Evolutionary conservation across 2,113 vertebrate species (phyloP).

Genomic region (Macrotus californicus): DNA sequence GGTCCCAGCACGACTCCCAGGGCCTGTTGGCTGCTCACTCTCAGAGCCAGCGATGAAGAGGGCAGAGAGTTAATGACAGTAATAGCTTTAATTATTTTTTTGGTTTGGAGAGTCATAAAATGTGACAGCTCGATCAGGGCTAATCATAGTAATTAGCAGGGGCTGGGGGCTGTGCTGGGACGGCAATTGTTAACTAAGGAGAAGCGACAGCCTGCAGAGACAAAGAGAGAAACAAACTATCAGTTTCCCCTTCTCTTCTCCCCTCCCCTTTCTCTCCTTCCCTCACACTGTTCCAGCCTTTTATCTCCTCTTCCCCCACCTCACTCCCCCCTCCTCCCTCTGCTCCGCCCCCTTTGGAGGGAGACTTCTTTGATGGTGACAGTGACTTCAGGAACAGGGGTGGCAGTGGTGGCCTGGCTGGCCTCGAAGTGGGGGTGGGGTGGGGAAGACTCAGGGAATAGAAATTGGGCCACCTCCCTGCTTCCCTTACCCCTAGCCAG

Average conservation of each 20-base stretch:
- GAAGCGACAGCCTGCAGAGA: not conserved
- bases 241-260: not conserved
- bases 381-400: not conserved
- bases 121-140: not conserved
- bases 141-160: conserved; percentile 28
- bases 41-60: not conserved
- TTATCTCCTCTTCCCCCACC: too few species aligned
- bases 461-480: not conserved
- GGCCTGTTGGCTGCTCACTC: not conserved
- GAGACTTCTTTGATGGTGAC: not conserved
- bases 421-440: not conserved
- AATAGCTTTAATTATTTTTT: conserved; percentile 51
- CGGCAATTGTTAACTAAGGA: not conserved
- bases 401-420: not conserved
- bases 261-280: too few species aligned
- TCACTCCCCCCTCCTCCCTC: not conserved
- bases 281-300: not conserved
- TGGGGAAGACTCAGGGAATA: not conserved
- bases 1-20: not conserved
- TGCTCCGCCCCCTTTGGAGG: rapidly evolving
- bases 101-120: conserved; percentile 54
- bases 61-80: conserved; percentile 38
- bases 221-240: not conserved
- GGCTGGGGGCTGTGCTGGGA: not conserved
- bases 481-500: not conserved